phyloP scores from a whole-genome alignment of 1,140 invertebrate species.

The Acromyrmex heyeri region DNA sequence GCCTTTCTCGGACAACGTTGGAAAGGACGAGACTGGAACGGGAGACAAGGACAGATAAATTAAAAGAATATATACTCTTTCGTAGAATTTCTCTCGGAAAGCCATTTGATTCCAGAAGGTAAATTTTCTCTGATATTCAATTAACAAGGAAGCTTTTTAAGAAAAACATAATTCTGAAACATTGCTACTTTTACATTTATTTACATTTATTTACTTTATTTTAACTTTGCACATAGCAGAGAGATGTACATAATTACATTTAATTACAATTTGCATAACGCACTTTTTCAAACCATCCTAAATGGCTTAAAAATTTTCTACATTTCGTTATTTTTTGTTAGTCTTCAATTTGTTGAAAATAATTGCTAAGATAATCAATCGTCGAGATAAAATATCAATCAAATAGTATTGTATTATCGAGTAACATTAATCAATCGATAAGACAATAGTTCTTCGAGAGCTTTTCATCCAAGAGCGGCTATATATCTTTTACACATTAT shows the following conservation, averaged over 20 bases:
- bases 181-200: background rate
- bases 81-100: constrained; percentile 23
- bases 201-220: background rate
- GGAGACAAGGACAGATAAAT: constrained; percentile 28
- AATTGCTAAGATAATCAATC: background rate
- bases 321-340: background rate
- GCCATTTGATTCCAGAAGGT: constrained; percentile 2
- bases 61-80: constrained; percentile 42
- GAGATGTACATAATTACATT: background rate
- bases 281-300: background rate
- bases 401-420: background rate
- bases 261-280: background rate
- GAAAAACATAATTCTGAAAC: background rate
- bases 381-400: background rate
- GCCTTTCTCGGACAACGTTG: constrained; percentile 69
- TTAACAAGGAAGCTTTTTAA: background rate
- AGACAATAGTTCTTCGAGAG: background rate
- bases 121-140: constrained; percentile 19
- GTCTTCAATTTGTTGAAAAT: constrained; percentile 1
- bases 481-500: constrained; percentile 15
- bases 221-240: background rate
- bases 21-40: constrained; percentile 55
- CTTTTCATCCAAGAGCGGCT: background rate
- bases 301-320: background rate
- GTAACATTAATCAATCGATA: background rate